Evolutionary conservation across 2,797 vertebrate genomes (phyloP).

Genomic region (Phalanger gymnotis): DNA sequence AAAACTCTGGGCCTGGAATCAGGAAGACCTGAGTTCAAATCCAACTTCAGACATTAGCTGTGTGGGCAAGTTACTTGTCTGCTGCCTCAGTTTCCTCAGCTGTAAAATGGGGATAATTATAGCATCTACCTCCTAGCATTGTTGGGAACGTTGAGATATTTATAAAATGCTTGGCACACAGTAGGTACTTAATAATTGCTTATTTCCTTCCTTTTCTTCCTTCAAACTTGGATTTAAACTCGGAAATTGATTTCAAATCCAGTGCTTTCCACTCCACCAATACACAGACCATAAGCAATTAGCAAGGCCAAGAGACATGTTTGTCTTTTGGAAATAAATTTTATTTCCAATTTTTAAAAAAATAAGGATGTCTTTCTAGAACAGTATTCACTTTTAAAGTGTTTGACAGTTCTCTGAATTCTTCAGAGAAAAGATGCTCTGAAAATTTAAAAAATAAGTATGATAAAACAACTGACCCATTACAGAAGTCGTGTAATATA

Average conservation of each 20-base stretch:
- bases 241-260: neutral
- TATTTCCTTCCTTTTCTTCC: neutral
- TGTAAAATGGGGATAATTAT: neutral
- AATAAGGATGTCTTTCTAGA: neutral
- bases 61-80: neutral
- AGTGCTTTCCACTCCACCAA: neutral
- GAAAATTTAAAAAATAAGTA: slow-evolving; percentile 31
- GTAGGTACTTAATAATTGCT: neutral
- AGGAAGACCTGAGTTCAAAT: neutral
- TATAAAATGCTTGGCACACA: neutral
- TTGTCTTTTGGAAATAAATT: slow-evolving; percentile 43
- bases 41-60: neutral
- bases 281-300: neutral
- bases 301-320: slow-evolving; percentile 23
- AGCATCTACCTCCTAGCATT: neutral
- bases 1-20: neutral
- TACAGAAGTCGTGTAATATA: neutral
- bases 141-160: neutral
- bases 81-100: neutral
- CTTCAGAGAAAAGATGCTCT: slow-evolving; percentile 37
- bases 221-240: neutral
- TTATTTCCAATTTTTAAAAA: slow-evolving; percentile 45
- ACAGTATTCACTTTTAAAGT: neutral
- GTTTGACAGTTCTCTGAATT: slow-evolving; percentile 38
- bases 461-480: slow-evolving; percentile 33